Conservation (phyloP, 2,113 vertebrate species). For the Microcebus murinus region DNA sequence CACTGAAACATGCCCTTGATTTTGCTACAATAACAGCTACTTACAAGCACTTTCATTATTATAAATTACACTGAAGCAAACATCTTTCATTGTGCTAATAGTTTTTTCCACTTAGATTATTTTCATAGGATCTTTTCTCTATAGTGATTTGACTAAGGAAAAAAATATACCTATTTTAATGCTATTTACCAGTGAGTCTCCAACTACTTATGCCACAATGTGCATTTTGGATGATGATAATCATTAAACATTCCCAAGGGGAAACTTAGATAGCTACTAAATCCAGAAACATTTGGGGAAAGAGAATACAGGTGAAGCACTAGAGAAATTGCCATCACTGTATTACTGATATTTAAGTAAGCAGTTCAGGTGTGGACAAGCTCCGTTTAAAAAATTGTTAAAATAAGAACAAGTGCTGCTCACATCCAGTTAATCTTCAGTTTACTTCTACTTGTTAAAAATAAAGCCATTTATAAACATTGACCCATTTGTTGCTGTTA, state of each 20-base stretch:
- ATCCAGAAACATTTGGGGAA: not conserved
- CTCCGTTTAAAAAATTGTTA: not conserved
- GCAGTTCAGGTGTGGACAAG: not conserved
- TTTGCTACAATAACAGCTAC: not conserved
- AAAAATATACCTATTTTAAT: not conserved
- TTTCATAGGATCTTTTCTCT: not conserved
- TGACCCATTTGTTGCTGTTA: not conserved
- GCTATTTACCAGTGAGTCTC: not conserved
- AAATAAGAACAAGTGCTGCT: not conserved
- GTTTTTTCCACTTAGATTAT: not conserved
- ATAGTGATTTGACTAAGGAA: not conserved
- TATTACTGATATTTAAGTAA: not conserved
- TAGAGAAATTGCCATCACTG: not conserved
- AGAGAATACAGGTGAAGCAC: not conserved
- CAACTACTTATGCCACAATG: not conserved
- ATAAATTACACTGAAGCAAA: not conserved
- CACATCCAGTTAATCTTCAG: not conserved
- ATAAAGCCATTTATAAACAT: not conserved
- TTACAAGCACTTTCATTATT: not conserved
- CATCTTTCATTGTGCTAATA: not conserved
- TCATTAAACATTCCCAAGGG: not conserved
- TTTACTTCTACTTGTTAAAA: not conserved
- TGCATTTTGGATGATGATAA: not conserved
- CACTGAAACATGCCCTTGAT: not conserved
- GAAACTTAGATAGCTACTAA: not conserved